A percentile compares a stretch with the other conserved stretches of the same genome.
phyloP scores from a whole-genome alignment of 2,797 vertebrate species.

The Mallotus villosus region DNA sequence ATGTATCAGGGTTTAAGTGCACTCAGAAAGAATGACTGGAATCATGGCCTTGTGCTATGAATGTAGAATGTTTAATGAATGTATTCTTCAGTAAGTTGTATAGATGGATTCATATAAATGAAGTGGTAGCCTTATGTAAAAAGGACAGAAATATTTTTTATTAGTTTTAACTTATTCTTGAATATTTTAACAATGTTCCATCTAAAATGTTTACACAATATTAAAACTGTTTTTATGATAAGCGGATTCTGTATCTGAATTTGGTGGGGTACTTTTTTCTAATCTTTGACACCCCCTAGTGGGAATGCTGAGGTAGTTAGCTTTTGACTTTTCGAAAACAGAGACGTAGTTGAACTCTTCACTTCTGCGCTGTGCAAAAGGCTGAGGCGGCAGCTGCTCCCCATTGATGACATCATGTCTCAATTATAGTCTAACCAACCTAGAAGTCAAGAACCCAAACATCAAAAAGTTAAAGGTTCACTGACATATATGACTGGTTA shows the following conservation, averaged over 20 bases:
- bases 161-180: slow-evolving; percentile 6
- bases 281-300: slow-evolving; percentile 6
- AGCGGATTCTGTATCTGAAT: slow-evolving; percentile 10
- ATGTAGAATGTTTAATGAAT: slow-evolving; percentile 4
- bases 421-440: too few species aligned
- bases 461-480: too few species aligned
- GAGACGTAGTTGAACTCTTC: neutral
- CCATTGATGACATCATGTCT: too few species aligned
- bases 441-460: too few species aligned
- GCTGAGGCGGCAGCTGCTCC: neutral
- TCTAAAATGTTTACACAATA: slow-evolving; percentile 3
- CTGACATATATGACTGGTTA: too few species aligned
- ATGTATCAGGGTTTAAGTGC: too few species aligned
- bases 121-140: slow-evolving; percentile 10
- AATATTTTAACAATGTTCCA: slow-evolving; percentile 14
- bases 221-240: slow-evolving; percentile 27
- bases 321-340: neutral
- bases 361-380: neutral
- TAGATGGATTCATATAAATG: slow-evolving; percentile 4
- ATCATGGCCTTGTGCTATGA: neutral
- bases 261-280: neutral
- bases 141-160: slow-evolving; percentile 6
- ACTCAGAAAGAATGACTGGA: neutral
- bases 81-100: neutral
- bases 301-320: neutral